Conservation (phyloP, 2,113 vertebrate species). For the Paedocypris sp. region DNA sequence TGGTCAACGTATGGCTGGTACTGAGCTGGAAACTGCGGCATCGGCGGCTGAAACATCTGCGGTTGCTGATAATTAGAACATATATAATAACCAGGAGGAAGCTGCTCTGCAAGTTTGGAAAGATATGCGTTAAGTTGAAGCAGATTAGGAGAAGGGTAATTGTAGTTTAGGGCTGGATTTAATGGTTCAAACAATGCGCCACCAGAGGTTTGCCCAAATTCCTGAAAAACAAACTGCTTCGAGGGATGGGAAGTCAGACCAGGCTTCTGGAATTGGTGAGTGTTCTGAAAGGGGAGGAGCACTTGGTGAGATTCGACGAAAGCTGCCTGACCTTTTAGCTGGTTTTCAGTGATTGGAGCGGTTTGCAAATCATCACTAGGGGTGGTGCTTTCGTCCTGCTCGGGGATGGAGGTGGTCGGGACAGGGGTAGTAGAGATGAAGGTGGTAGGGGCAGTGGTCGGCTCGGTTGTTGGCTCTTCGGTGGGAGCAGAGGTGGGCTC, state of each 20-base stretch:
- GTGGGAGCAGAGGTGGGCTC: rapidly evolving
- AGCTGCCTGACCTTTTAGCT: no score
- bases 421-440: background rate
- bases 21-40: background rate
- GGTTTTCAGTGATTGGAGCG: background rate
- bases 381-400: no score
- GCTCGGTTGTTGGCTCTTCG: rapidly evolving
- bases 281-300: background rate
- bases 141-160: background rate
- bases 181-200: background rate
- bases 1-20: background rate
- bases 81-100: background rate
- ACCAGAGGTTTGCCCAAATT: background rate
- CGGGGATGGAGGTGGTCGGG: no score
- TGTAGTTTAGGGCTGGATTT: background rate
- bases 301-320: no score
- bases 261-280: background rate
- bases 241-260: background rate
- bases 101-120: background rate
- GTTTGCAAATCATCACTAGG: background rate
- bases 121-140: background rate
- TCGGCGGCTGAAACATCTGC: background rate
- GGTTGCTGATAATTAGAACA: background rate
- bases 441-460: background rate
- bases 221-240: background rate